Evolutionary conservation across 2,797 vertebrate species (phyloP), one percentile per base, ranked within the genome.

Genomic region (Phoxinus dragarum): DNA sequence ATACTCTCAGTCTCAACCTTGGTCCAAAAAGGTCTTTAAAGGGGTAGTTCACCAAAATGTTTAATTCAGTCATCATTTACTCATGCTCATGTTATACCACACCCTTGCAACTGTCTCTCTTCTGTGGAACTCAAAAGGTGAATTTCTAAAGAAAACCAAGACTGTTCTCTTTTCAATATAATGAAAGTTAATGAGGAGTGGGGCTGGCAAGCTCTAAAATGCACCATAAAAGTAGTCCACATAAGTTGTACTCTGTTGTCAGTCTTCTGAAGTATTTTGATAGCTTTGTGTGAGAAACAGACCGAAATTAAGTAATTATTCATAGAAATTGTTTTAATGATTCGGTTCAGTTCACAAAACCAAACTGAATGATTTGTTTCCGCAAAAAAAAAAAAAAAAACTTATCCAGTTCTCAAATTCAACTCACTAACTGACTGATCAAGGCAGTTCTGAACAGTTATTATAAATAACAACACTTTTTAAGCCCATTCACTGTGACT

Each of bases 131-230:
- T 44, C 23, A 16, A 17, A n/a, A 59, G 23, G 38, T 19, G 38
- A 44, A 64, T 78, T 44, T 31, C 54, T 44, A 19, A 44, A n/a
- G 56, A 78, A 78, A 42, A 44, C 76, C 76, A 56, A n/a, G 16
- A 16, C 5, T 27, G 38, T 21, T 56, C 31, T 76, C 11, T 38
- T 27, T 27, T 64, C 14, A 14, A 17, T 31, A 6, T 78, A 78
- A 61, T 78, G 38, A 42, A 78, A 61, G n/a, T 61, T 42, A 61
- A 61, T 61, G 56, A 78, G 54, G 4, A 61, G 56, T 19, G 54
- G 38, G 38, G 16, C 38, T 78, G 54, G 61, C 54, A 61, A 44
- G 40, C 36, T 78, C 16, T 78, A 27, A 42, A 78, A 42, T 10
- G 36, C 36, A 76, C 52, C 52, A 76, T 59, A 38, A n/a, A 75